phyloP scores from a whole-genome alignment of 2,888 invertebrate species.

The Drosophila mulleri region DNA sequence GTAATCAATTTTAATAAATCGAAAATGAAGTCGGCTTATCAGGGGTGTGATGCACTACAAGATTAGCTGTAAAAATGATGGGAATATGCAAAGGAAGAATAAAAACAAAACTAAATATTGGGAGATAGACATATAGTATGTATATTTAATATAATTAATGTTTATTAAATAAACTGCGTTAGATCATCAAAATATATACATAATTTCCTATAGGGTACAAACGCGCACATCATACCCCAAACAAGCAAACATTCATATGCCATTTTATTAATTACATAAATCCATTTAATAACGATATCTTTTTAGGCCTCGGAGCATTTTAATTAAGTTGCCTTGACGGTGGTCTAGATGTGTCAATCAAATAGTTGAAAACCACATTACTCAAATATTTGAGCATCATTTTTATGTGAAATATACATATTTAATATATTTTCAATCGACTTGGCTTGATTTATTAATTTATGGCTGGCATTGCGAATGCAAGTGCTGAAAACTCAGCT shows the following conservation, averaged over 20 bases:
- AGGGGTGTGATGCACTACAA: background rate
- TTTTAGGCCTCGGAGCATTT: background rate
- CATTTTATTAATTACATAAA: slow-evolving; percentile 20
- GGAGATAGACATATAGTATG: too few relatives aligned
- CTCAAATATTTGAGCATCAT: background rate
- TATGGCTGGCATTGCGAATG: slow-evolving; percentile 19
- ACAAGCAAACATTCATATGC: background rate
- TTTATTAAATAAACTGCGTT: too few relatives aligned
- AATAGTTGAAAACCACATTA: slow-evolving; percentile 16
- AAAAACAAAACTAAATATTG: too few relatives aligned
- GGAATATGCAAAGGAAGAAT: too few relatives aligned
- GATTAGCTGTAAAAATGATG: background rate
- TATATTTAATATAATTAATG: too few relatives aligned
- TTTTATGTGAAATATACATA: background rate
- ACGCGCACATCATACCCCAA: background rate
- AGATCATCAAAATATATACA: too few relatives aligned
- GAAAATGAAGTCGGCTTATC: too few relatives aligned
- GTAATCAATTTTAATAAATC: slow-evolving; percentile 10
- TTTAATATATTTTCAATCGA: slow-evolving; percentile 5
- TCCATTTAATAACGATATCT: slow-evolving; percentile 12
- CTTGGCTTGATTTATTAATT: slow-evolving; percentile 14
- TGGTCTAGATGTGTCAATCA: slow-evolving; percentile 21
- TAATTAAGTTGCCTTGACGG: slow-evolving; percentile 1
- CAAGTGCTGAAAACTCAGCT: slow-evolving; percentile 15
- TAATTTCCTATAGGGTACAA: background rate